Base-by-base conservation (phyloP, 2,888 invertebrate genomes). In the Palloptera scutellata region DNA sequence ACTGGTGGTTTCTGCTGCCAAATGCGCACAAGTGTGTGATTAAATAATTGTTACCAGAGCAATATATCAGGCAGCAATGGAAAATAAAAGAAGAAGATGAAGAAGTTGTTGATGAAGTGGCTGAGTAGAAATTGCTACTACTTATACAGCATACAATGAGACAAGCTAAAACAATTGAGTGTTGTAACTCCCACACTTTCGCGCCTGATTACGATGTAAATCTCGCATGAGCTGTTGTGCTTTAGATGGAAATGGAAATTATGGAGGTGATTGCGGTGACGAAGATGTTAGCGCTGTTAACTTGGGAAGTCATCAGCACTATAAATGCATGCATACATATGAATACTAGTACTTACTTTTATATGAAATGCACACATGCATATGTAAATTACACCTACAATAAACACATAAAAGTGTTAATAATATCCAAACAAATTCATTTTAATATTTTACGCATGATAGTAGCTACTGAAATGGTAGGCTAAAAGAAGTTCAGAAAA, bases 181-280 rank as follows among this genome's bases (percentile, higher is more conserved):
- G 19, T 45, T n/a, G 58, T 59, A 61, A 70, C 77, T 78, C 80
- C 79, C 79, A 81, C 80, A 79, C 81, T 79, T 81, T 81, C 79
- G 74, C 76, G 74, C 70, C 74, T 73, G 61, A 69, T 76, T 72
- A 66, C 19, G 15, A 53, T 53, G 53, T 15, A 13, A 48, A 48
- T 48, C 48, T 13, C 48, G 15, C 48, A 15, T 15, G n/a, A 15
- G 15, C 10, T 48, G 48, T 48, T 48, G 48, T 48, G 48, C 48
- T 48, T 11, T 3, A 11, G 48, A n/a, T 30, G 48, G 30, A 30
- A 30, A 6, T 30, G 30, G 6, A 30, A 30, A 30, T 48, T 10
- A 8, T 48, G 48, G 1, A n/a, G 13, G 10, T 48, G 48, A 5
- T 48, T 8, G 13, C 10, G 48, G 13, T 48, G 48, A 5, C 10